Evolutionary conservation across 2,797 vertebrate species (phyloP).

Genomic region (Pelodytes ibericus): DNA sequence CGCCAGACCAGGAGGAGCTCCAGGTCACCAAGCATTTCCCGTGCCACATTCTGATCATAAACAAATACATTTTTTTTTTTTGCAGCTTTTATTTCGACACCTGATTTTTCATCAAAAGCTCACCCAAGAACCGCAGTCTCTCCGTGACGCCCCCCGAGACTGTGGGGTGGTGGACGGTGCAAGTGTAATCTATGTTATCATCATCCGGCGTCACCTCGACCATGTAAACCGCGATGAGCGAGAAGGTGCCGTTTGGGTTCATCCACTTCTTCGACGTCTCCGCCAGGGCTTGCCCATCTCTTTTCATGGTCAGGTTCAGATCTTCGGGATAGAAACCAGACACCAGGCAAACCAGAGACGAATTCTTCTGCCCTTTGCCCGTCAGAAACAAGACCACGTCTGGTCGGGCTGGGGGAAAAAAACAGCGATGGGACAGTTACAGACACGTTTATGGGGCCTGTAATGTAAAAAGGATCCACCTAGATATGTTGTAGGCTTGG

Average conservation of each 20-base stretch:
- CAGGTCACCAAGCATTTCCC: too few relatives aligned
- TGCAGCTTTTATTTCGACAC: too few relatives aligned
- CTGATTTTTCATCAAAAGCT: too few relatives aligned
- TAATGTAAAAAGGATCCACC: too few relatives aligned
- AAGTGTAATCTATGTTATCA: constrained; percentile 28
- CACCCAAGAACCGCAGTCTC: constrained; percentile 35
- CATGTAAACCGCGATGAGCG: constrained; percentile 13
- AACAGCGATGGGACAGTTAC: too few relatives aligned
- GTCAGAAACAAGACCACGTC: constrained; percentile 23
- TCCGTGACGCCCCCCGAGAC: constrained; percentile 29
- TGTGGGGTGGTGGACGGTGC: constrained; percentile 26
- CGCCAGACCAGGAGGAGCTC: too few relatives aligned
- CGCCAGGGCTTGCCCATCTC: constrained; percentile 19
- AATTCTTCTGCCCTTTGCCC: constrained; percentile 34
- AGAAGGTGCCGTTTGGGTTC: constrained; percentile 44
- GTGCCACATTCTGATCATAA: too few relatives aligned
- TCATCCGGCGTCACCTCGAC: constrained; percentile 5
- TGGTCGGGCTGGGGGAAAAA: constrained; percentile 34
- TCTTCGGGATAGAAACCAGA: constrained; percentile 44
- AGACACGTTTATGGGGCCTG: too few relatives aligned
- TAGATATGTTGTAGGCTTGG: too few relatives aligned
- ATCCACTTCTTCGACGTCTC: constrained; percentile 37
- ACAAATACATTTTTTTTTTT: too few relatives aligned
- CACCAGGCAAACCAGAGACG: constrained; percentile 39
- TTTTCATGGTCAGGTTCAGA: constrained; percentile 25